Base-by-base conservation (phyloP, 2,888 invertebrate species). In the Tachina fera region DNA sequence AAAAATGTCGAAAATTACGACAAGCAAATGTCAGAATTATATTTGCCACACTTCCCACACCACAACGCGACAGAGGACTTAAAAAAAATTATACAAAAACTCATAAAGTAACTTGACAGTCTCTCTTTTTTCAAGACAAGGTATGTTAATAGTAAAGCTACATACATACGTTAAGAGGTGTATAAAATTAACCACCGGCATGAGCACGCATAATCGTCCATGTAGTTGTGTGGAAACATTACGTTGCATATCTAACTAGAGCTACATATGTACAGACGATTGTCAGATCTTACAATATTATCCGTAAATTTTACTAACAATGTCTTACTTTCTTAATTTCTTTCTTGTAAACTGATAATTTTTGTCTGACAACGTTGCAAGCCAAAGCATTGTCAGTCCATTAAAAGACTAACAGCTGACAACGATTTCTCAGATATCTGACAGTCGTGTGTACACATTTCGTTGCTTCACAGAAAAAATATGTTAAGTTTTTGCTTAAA, bases 1-100 rank as follows among this genome's bases (percentile, higher is more conserved):
- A 58, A 75, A 74, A 74, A 78, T 85, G 70, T 71, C 68, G 74
- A 81, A 81, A 74, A 80, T 61, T 53, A 71, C 65, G 53, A 76
- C 65, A 71, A 79, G 84, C 51, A 43, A 76, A 84, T 63, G 79
- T 65, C 80, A 80, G 47, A 61, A 45, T 71, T 70, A 53, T 43
- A 19, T 31, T 45, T 47, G 31, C 39, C 61, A 45, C 70, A 31
- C 43, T 14, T 51, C 51, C 16, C 53, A 43, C 51, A 58, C n/a
- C 49, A 10, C 14, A n/a, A 41, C 47, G 19, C 22, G 13, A 51
- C 10, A 16, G 16, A 53, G 39, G 58, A 43, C n/a, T 47, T 47
- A 47, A 8, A 51, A 77, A 68, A 58, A 31, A n/a, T 80, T 68
- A 8, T 75, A 70, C 65, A 74, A 43, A 80, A 84, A 76, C 79